Base-by-base conservation (phyloP, 2,797 vertebrate genomes). In the Mycteria americana region DNA sequence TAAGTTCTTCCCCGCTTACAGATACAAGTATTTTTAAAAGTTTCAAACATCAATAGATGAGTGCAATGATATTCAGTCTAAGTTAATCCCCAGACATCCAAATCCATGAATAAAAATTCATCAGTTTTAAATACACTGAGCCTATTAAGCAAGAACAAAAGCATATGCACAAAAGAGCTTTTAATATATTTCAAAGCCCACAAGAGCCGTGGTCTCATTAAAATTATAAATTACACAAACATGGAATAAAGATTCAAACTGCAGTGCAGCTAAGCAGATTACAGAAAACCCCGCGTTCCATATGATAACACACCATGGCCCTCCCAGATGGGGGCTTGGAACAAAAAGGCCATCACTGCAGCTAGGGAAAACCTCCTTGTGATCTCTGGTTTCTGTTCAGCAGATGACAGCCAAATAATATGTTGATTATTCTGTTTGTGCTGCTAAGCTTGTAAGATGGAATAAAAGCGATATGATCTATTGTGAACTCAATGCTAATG, bases 151-250 rank as follows among this genome's bases (percentile, higher is more conserved):
- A 98, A 98, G 98, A 98, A 98, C 98, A 98, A 98, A 98, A 98
- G 98, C 98, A 98, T 98, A 98, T 98, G 98, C 99, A 99, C 98
- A 98, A 98, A 98, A 99, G 98, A 98, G 98, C 98, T 98, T 98
- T 98, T 98, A 99, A 98, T 98, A 98, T 98, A 99, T 99, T 98
- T 99, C 99, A 99, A 99, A 98, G 98, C 98, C 98, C 98, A 99
- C 98, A 98, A 98, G 99, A 99, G 98, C 97, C 98, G 96, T 97
- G 98, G 98, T 98, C 98, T 99, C 98, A 99, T 99, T 99, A 99
- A 99, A 99, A 99, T 99, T 99, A 99, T 99, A 99, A 99, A 99
- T 99, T 99, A 99, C 99, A 99, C 98, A 99, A 99, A 99, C 99
- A 99, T 98, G 98, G 99, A 99, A 99, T 98, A 98, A 99, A 98